These are phyloP conservation scores for Melopsittacus undulatus DNA, from an alignment of 2,797 vertebrate species.

Conservation along the genomic window DNA sequence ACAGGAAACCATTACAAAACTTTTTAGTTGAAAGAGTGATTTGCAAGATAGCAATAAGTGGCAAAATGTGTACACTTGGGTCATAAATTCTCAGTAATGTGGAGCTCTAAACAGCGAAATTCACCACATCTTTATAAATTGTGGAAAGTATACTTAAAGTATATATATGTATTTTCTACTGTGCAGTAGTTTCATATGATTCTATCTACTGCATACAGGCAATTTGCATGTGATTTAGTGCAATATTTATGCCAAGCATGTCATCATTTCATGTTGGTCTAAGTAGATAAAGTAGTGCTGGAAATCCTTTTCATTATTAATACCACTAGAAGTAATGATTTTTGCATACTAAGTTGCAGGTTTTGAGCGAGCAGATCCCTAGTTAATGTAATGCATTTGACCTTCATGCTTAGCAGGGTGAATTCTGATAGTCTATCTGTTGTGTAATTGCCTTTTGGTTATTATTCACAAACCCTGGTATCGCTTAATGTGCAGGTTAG, in stretches of 20 bases:
- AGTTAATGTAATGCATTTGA: neutral
- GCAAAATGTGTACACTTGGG: neutral
- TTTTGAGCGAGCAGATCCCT: neutral
- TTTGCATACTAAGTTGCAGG: neutral
- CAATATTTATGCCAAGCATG: neutral
- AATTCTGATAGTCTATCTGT: neutral
- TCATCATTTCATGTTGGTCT: neutral
- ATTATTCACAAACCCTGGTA: conserved; percentile 4
- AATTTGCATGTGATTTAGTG: conserved; percentile 17
- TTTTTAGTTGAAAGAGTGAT: neutral
- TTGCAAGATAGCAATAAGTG: neutral
- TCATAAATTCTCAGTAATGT: neutral
- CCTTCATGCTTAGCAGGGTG: conserved; percentile 6
- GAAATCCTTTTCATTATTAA: conserved; percentile 9
- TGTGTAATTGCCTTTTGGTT: neutral
- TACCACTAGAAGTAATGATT: neutral
- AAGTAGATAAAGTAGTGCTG: conserved; percentile 16
- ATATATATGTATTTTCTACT: neutral
- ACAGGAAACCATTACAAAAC: neutral
- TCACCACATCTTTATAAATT: neutral
- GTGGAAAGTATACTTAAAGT: neutral
- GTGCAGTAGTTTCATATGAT: neutral
- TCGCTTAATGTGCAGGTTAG: conserved; percentile 30
- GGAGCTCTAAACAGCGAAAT: neutral
- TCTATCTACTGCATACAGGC: neutral